Evolutionary conservation across 2,113 vertebrate species (phyloP).

Genomic region (Melanerpes aurifrons): DNA sequence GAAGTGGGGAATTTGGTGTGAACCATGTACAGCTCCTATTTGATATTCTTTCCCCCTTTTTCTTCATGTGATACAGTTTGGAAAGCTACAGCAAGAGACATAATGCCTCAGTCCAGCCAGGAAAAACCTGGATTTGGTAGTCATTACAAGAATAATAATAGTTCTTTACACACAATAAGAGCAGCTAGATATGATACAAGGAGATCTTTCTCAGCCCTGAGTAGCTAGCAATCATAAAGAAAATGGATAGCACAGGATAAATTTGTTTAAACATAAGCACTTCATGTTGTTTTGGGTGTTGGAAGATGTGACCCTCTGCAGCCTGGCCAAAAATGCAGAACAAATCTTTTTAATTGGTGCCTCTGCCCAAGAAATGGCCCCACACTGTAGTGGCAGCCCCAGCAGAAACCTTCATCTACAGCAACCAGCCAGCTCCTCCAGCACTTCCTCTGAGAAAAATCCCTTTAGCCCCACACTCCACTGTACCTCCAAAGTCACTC

Average conservation of each 20-base stretch:
- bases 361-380: not conserved
- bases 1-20: not conserved
- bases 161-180: not conserved
- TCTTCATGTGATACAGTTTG: not conserved
- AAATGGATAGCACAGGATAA: not conserved
- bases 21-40: not conserved
- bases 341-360: not conserved
- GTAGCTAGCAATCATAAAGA: not conserved
- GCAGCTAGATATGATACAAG: not conserved
- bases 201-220: not conserved
- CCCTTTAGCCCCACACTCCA: accelerated
- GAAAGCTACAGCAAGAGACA: not conserved
- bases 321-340: not conserved
- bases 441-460: not conserved
- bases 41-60: not conserved
- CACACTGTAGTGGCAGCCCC: not conserved
- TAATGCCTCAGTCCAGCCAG: not conserved
- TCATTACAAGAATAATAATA: not conserved
- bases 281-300: not conserved
- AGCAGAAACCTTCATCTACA: not conserved
- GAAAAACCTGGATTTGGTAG: not conserved
- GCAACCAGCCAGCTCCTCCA: not conserved
- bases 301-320: not conserved
- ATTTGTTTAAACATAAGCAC: not conserved
- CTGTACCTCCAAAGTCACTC: accelerated